Base-by-base conservation (phyloP, 2,113 vertebrate species). In the Burhinus bistriatus region DNA sequence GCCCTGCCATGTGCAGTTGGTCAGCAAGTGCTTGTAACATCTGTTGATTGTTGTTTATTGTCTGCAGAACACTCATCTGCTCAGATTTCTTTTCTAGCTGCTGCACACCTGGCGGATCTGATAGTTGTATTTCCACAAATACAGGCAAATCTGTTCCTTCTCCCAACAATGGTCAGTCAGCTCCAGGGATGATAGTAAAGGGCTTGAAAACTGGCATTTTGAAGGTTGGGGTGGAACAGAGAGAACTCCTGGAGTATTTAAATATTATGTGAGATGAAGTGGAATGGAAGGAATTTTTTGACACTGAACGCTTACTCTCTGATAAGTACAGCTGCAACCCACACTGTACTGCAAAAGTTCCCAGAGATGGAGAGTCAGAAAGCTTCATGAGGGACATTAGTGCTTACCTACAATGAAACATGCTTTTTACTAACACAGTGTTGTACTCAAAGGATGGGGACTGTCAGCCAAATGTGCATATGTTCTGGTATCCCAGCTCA, bases 1-100 rank as follows among this genome's bases (percentile, higher is more conserved):
- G 83, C 70, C 44, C 76, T 79, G 71, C 64, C 27, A 9, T 72
- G 40, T 81, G 59, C 77, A 91, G 72, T 49, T 93, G 89, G 93
- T 94, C 83, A 91, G 69, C 71, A 90, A 95, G 61, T 73, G 49
- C 52, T 87, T 84, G 51, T 59, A 93, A 87, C 91, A 87, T 87
- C 93, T 95, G 80, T 70, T 87, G 52, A 34, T 61, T 72, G 52
- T 42, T 90, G 52, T 71, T 87, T 83, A 42, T 78, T 58, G 51
- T 73, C 83, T 91, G 49, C 45, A 84, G 68, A 80, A 64, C 16
- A 9, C 47, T 87, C 38, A 45, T 75, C 59, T 91, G 58, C 76
- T 94, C 34, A 72, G 47, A 69, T 72, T 68, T 94, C 15, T 92
- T 77, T 80, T 77, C 80, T 75, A 68, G 59, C 20, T 71, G 42